Conservation (phyloP, 1,140 invertebrate species). For the Camponotus pennsylvanicus region DNA sequence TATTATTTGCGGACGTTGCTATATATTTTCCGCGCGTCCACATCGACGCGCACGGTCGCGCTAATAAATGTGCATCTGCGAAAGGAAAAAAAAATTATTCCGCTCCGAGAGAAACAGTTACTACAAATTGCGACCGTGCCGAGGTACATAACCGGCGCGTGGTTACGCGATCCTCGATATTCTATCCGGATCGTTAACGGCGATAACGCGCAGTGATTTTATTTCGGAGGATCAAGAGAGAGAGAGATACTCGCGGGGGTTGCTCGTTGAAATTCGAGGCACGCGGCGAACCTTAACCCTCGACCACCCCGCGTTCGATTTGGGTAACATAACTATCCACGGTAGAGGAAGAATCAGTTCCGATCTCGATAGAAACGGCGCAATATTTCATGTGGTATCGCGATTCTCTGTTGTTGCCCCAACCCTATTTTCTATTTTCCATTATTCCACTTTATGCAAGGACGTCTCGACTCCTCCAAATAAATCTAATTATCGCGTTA, state of each 20-base stretch:
- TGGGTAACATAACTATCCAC: conserved; percentile 21
- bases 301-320: conserved; percentile 35
- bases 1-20: conserved; percentile 1
- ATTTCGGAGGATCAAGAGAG: conserved; percentile 50
- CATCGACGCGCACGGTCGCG: conserved; percentile 57
- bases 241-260: conserved; percentile 26
- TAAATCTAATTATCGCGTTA: conserved; percentile 65
- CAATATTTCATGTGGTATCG: background rate
- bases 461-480: background rate
- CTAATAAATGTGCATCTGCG: conserved; percentile 53
- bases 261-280: conserved; percentile 61
- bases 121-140: conserved; percentile 51
- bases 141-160: conserved; percentile 24
- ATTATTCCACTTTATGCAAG: conserved; percentile 5
- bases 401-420: background rate
- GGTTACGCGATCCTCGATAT: conserved; percentile 62
- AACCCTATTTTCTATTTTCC: background rate
- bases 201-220: conserved; percentile 59
- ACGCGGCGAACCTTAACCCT: conserved; percentile 67
- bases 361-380: conserved; percentile 27
- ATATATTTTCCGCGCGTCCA: conserved; percentile 20
- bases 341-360: conserved; percentile 1
- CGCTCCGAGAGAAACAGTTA: conserved; percentile 50
- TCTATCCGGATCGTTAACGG: conserved; percentile 62
- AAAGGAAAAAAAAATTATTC: conserved; percentile 37